Conservation (phyloP, 2,888 invertebrate genomes). For the Metopia argyrocephala region DNA sequence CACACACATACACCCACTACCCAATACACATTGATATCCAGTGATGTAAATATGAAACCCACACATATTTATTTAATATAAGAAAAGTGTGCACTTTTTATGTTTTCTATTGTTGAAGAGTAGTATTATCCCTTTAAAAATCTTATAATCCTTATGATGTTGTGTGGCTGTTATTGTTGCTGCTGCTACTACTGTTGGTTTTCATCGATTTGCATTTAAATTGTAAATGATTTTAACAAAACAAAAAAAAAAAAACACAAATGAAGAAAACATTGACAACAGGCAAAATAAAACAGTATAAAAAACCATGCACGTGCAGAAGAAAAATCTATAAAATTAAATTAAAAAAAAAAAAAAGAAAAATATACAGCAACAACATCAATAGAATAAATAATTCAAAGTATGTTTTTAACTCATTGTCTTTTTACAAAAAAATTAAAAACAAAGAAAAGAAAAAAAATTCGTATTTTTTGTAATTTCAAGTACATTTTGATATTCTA, state of each 20-base stretch:
- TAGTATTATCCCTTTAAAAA: constrained; percentile 46
- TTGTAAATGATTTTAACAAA: constrained; percentile 44
- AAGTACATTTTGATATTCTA: too few relatives aligned
- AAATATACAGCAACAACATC: not conserved
- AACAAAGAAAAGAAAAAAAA: too few relatives aligned
- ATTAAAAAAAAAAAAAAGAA: not conserved
- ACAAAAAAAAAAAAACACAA: constrained; percentile 8
- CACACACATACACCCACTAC: not conserved
- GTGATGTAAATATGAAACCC: not conserved
- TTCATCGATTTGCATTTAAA: constrained; percentile 54
- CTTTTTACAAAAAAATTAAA: too few relatives aligned
- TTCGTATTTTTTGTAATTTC: too few relatives aligned
- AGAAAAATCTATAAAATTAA: constrained; percentile 47
- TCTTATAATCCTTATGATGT: constrained; percentile 47
- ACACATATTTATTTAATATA: not conserved
- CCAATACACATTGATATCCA: too few relatives aligned
- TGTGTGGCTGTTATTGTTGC: not conserved
- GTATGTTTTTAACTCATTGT: not conserved
- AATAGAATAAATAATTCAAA: not conserved
- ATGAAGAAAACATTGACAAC: not conserved
- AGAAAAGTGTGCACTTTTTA: not conserved
- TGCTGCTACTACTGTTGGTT: not conserved
- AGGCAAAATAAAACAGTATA: constrained; percentile 40
- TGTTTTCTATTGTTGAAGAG: not conserved
- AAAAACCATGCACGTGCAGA: constrained; percentile 47